Percentiles rank a stretch among this genome's conserved stretches.
Conservation (phyloP, 2,113 vertebrate species). For the Rhagologus leucostigma region DNA sequence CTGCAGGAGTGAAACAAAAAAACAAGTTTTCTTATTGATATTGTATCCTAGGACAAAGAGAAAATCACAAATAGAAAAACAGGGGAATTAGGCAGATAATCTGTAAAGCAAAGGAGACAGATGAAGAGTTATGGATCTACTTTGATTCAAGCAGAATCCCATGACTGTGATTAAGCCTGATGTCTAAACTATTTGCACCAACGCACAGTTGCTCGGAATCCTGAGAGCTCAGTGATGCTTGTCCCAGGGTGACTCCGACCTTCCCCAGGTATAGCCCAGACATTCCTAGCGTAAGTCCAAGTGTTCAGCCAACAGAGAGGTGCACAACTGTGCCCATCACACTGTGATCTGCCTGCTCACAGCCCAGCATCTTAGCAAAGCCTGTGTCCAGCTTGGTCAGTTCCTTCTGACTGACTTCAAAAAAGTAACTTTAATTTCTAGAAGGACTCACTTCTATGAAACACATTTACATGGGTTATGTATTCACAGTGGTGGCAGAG, state of each 20-base stretch:
- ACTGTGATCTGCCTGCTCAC: not conserved
- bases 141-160: not conserved
- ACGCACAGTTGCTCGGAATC: not conserved
- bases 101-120: not conserved
- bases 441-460: not conserved
- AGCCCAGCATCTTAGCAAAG: not conserved
- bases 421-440: not conserved
- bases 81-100: not conserved
- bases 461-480: not conserved
- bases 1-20: not conserved
- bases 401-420: not conserved
- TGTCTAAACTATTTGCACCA: not conserved
- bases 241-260: not conserved
- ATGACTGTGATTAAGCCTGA: not conserved
- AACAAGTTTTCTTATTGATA: not conserved
- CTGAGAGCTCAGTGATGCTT: not conserved
- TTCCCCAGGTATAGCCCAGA: not conserved
- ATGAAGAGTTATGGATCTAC: not conserved
- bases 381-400: not conserved
- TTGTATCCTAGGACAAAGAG: not conserved
- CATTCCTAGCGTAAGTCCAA: not conserved
- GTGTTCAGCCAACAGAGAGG: not conserved
- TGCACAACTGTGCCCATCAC: not conserved
- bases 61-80: not conserved
- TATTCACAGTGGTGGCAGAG: not conserved